phyloP scores from a whole-genome alignment of 2,888 invertebrate genomes.

The Cataglyphis livida region DNA sequence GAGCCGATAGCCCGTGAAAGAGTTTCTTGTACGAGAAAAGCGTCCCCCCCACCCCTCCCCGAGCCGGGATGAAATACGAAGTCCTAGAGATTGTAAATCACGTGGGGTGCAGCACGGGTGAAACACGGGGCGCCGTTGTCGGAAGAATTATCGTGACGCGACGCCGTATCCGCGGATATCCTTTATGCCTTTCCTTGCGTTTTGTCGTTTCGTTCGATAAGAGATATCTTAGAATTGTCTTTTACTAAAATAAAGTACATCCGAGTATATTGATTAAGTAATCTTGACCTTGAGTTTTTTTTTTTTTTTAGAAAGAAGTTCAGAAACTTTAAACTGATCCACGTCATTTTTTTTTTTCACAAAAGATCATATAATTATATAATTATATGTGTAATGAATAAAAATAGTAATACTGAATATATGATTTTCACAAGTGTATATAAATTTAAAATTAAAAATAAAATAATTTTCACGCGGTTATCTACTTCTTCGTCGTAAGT shows the following conservation, averaged over 20 bases:
- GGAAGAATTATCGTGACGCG: slow-evolving; percentile 37
- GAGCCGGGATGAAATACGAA: slow-evolving; percentile 8
- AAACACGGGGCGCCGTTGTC: slow-evolving; percentile 29
- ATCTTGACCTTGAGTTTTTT: not conserved
- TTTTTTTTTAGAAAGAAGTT: not conserved
- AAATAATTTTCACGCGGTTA: not conserved
- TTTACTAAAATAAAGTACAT: not conserved
- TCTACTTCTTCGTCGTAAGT: slow-evolving; percentile 10
- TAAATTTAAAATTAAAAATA: not conserved
- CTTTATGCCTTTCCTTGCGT: not conserved
- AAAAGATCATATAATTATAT: not conserved
- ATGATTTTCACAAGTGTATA: not conserved
- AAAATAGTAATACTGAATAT: not conserved
- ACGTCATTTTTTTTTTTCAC: not conserved
- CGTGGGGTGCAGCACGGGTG: not conserved
- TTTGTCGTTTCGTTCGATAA: not conserved
- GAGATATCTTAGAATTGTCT: not conserved
- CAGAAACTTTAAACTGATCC: not conserved
- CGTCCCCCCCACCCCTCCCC: not conserved
- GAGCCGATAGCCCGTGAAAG: slow-evolving; percentile 28
- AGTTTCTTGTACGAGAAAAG: slow-evolving; percentile 12
- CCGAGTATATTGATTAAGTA: not conserved
- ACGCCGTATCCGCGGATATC: not conserved
- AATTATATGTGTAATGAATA: not conserved
- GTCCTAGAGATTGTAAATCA: slow-evolving; percentile 36